Base-by-base conservation (phyloP, 2,797 vertebrate species). In the Manis crassicaudata region DNA sequence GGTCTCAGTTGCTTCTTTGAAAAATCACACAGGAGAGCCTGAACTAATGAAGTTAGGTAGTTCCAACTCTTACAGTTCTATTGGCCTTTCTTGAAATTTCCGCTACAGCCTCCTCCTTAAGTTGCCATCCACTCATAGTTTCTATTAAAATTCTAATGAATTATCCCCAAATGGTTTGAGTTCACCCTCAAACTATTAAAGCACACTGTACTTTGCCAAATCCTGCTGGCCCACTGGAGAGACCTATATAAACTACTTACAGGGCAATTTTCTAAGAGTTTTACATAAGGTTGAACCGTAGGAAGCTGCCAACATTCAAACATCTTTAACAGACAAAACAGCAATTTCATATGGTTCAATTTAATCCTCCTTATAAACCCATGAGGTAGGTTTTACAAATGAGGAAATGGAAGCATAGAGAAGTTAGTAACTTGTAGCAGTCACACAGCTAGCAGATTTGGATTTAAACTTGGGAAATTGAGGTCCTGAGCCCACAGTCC, bases 361-460 rank as follows among this genome's bases (percentile, higher is more conserved):
- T 65, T 89, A 90, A 85, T 32, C n/a, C 29, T 75, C 46, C 58
- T 84, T 84, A 56, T 37, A 87, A 93, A 56, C 21, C 50, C 79
- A 82, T 12, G 25, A 63, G 50, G 40, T 80, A 73, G 79, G n/a
- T 77, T 88, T 97, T 90, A 89, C 40, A 93, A 97, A 72, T 62
- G 43, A 96, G 50, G 40, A 58, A 79, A 88, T 0, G 11, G 32
- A 92, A 88, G 8, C 50, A 84, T 0, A 79, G 18, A 63, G 73
- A 95, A 94, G 35, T 63, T 46, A 65, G 27, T 35, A 94, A 92
- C 82, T 77, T n/a, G 14, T 50, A 67, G 70, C 21, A 43, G 52
- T 37, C 63, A 91, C 43, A 85, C 23, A 84, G 70, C 68, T 50
- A 79, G 52, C 76, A 68, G 9, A 79, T 70, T 16, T n/a, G 35